Conservation (phyloP, 2,797 vertebrate genomes). For the Myiotriccus ornatus region DNA sequence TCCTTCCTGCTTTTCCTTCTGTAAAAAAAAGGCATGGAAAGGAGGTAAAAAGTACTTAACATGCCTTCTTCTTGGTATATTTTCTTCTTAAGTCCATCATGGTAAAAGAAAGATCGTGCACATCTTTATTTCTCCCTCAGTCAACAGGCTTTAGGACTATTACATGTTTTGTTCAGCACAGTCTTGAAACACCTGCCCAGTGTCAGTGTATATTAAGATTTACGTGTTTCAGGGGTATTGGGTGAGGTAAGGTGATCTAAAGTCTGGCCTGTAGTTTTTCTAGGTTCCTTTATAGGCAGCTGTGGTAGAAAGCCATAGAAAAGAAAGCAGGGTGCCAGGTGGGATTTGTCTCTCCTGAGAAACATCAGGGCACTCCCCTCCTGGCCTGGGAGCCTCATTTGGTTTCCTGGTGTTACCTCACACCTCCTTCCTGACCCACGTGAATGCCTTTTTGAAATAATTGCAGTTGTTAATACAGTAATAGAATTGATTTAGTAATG, state of each 20-base stretch:
- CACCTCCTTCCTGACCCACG: background rate
- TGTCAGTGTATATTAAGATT: accelerated
- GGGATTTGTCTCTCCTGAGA: background rate
- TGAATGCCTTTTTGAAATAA: background rate
- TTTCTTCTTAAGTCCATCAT: background rate
- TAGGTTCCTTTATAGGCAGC: background rate
- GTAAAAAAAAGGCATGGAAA: too few relatives aligned
- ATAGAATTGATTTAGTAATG: background rate
- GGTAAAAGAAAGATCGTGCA: background rate
- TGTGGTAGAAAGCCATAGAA: background rate
- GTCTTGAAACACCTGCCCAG: background rate
- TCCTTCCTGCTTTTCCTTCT: background rate
- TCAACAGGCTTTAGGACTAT: background rate
- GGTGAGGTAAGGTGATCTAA: background rate
- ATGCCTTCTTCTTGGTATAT: background rate
- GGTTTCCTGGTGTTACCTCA: background rate
- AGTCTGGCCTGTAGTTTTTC: background rate
- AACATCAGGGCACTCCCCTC: background rate
- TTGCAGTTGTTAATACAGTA: background rate
- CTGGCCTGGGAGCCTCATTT: background rate
- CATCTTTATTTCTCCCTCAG: background rate
- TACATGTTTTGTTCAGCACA: background rate
- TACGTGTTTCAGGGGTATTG: background rate
- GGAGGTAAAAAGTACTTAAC: background rate
- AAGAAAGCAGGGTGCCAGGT: background rate